Percentiles rank a stretch among this genome's conserved stretches.
phyloP scores from a whole-genome alignment of 2,113 vertebrate species.

The chimpanzee (Pan troglodytes) region NHGRI_mPanTro3-v2.1_pri NC_086016.1:48006501-48007000 shows the following conservation, averaged over 20 bases:
- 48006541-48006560: rapidly evolving
- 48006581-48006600: rapidly evolving
- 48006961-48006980: too few relatives aligned
- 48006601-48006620: background rate
- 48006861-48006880: rapidly evolving
- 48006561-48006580: rapidly evolving
- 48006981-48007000: background rate
- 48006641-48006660: rapidly evolving
- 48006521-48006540: background rate
- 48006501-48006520: rapidly evolving
- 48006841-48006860: rapidly evolving
- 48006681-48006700: rapidly evolving
- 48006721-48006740: too few relatives aligned
- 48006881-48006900: too few relatives aligned
- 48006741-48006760: background rate
- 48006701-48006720: background rate
- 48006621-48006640: background rate
- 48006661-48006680: rapidly evolving
- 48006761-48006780: rapidly evolving
- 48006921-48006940: rapidly evolving
- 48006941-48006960: background rate
- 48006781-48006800: rapidly evolving
- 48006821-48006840: rapidly evolving
- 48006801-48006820: background rate
- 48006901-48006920: background rate